A percentile compares a stretch with the other conserved stretches of the same genome.
These are phyloP conservation scores for Drosophila helvetica DNA, from an alignment of 2,888 invertebrate species.

Conservation along the genomic window DNA sequence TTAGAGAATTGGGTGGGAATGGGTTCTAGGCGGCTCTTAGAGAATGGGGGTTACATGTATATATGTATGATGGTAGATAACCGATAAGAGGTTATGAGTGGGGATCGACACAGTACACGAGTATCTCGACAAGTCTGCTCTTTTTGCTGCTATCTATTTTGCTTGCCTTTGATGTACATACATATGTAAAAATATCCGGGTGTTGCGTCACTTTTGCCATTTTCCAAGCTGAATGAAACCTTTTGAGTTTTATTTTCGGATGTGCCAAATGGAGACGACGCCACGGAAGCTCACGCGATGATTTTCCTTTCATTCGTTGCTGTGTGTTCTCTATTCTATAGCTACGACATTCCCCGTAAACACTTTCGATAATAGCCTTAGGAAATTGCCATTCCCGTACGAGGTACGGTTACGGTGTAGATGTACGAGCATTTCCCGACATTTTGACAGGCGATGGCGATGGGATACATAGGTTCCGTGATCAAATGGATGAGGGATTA, in stretches of 20 bases:
- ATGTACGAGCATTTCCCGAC: not conserved
- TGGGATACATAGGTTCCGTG: not conserved
- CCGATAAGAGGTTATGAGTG: slow-evolving; percentile 32
- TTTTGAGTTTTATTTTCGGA: slow-evolving; percentile 30
- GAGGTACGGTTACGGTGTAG: not conserved
- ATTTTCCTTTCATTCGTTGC: slow-evolving; percentile 1
- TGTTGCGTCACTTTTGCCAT: slow-evolving; percentile 66
- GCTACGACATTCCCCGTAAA: slow-evolving; percentile 34
- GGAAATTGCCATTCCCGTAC: slow-evolving; percentile 5
- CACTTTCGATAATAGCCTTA: slow-evolving; percentile 35
- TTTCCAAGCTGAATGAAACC: slow-evolving; percentile 24
- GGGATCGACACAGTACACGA: slow-evolving; percentile 1
- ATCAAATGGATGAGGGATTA: not conserved
- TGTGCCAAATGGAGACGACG: slow-evolving; percentile 21
- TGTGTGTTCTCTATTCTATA: slow-evolving; percentile 24
- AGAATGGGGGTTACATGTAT: slow-evolving; percentile 5
- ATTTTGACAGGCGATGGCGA: not conserved
- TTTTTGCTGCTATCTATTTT: slow-evolving; percentile 29
- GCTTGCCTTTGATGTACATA: slow-evolving; percentile 51
- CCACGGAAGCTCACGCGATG: slow-evolving; percentile 39
- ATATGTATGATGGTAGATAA: too few relatives aligned
- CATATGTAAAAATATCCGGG: slow-evolving; percentile 65
- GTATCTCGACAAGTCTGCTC: slow-evolving; percentile 21
- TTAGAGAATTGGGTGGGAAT: not conserved
- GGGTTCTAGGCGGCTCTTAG: not conserved